A percentile compares a stretch with the other conserved stretches of the same genome.
Evolutionary conservation across 2,797 vertebrate species (phyloP).

Genomic region (Gymnopithys bicolor): DNA sequence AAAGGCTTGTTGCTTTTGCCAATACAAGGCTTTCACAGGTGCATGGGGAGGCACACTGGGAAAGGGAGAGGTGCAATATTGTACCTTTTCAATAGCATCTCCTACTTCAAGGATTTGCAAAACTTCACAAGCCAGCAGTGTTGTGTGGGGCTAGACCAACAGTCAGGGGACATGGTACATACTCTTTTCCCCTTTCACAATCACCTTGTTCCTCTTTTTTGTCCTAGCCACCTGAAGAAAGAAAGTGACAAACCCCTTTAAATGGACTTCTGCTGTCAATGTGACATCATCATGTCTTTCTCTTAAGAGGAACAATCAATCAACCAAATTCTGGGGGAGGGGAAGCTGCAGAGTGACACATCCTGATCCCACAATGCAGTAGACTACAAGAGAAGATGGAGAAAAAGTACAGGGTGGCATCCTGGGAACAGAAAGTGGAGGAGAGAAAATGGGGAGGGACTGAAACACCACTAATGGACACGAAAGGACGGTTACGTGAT

Average conservation of each 20-base stretch:
- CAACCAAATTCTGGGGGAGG: constrained; percentile 60
- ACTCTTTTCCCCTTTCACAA: background rate
- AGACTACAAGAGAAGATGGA: constrained; percentile 1
- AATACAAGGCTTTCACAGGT: background rate
- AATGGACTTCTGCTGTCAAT: constrained; percentile 69
- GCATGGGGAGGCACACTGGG: background rate
- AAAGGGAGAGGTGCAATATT: background rate
- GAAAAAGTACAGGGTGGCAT: constrained; percentile 41
- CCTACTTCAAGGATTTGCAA: background rate
- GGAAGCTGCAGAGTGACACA: constrained; percentile 59
- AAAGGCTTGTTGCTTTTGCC: background rate
- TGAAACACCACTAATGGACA: background rate
- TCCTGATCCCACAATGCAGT: constrained; percentile 3
- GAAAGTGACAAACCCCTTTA: constrained; percentile 98
- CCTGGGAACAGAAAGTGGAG: constrained; percentile 53
- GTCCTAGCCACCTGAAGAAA: constrained; percentile 95
- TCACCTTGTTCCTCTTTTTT: background rate
- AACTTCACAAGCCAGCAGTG: background rate
- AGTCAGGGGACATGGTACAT: background rate
- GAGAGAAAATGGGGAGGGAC: constrained; percentile 26
- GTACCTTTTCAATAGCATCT: background rate
- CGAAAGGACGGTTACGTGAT: background rate
- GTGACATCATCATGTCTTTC: constrained; percentile 42
- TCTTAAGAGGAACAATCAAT: constrained; percentile 51
- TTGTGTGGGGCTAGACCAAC: background rate